phyloP scores from a whole-genome alignment of 2,797 vertebrate species.

The Hapalemur alaotrensis region DNA sequence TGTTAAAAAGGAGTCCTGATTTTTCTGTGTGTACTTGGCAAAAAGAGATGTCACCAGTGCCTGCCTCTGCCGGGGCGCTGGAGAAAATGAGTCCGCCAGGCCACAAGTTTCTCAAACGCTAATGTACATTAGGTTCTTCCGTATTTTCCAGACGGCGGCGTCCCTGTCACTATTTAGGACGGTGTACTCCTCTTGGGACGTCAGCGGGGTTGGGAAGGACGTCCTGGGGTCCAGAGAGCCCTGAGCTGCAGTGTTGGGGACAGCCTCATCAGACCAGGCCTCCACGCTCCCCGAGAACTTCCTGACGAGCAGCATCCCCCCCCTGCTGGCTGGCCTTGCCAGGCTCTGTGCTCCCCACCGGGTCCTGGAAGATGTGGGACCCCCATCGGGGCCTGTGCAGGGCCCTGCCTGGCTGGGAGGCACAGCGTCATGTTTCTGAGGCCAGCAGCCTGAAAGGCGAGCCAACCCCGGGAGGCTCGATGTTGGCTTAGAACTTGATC shows the following conservation, averaged over 20 bases:
- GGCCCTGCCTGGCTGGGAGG: not conserved
- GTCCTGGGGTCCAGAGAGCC: no score
- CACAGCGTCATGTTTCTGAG: conserved; percentile 42
- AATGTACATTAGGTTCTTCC: not conserved
- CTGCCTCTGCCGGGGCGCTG: not conserved
- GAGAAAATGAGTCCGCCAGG: not conserved
- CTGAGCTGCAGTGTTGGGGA: fast-evolving
- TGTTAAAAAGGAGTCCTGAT: not conserved
- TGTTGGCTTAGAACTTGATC: conserved; percentile 57
- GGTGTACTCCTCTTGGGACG: not conserved
- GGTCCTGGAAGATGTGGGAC: not conserved
- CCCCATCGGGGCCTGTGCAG: not conserved
- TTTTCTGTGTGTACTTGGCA: not conserved
- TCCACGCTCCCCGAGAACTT: not conserved
- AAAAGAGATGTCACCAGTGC: not conserved
- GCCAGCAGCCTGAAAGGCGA: conserved; percentile 58
- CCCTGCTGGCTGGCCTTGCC: not conserved
- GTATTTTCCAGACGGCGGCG: not conserved
- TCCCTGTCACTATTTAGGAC: not conserved
- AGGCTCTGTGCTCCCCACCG: no score
- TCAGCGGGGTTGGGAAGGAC: not conserved
- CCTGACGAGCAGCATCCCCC: not conserved
- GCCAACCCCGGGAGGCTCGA: not conserved
- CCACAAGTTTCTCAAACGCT: not conserved
- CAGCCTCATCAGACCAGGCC: not conserved